These are phyloP conservation scores for Ophonus ardosiacus DNA, from an alignment of 2,888 invertebrate genomes.

Conservation along the genomic window DNA sequence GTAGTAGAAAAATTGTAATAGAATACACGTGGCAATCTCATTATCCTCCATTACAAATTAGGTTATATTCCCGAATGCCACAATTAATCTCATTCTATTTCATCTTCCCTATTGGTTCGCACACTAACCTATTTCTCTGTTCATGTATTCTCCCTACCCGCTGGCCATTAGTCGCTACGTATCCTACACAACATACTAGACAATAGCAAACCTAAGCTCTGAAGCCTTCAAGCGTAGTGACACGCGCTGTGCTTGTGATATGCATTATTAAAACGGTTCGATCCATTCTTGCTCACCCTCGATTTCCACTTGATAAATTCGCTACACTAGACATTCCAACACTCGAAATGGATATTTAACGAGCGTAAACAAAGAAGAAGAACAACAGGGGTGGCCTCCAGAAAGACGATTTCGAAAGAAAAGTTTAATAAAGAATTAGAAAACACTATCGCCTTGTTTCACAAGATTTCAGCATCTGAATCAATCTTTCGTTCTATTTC, in stretches of 20 bases:
- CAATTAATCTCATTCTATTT: no score
- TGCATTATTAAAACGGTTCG: constrained; percentile 61
- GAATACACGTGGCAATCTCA: no score
- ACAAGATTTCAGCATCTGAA: no score
- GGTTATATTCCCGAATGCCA: no score
- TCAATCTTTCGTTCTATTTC: no score
- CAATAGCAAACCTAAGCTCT: constrained; percentile 20
- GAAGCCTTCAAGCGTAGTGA: constrained; percentile 12
- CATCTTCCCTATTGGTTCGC: not conserved
- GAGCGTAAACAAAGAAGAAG: constrained; percentile 52
- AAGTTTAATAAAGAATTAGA: no score
- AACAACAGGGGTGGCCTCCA: not conserved
- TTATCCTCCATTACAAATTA: no score
- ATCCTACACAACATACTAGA: constrained; percentile 11
- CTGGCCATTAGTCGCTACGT: not conserved
- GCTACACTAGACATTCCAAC: constrained; percentile 40
- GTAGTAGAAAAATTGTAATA: no score
- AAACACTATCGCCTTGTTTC: no score
- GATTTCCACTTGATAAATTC: constrained; percentile 63
- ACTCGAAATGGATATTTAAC: constrained; percentile 60
- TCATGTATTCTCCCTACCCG: not conserved
- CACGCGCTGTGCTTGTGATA: constrained; percentile 58
- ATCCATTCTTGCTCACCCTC: constrained; percentile 48
- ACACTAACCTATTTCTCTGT: not conserved
- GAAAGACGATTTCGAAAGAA: not conserved